Percentiles rank a stretch among this genome's conserved stretches.
phyloP scores from a whole-genome alignment of 2,797 vertebrate species.

The Hemibagrus guttatus region DNA sequence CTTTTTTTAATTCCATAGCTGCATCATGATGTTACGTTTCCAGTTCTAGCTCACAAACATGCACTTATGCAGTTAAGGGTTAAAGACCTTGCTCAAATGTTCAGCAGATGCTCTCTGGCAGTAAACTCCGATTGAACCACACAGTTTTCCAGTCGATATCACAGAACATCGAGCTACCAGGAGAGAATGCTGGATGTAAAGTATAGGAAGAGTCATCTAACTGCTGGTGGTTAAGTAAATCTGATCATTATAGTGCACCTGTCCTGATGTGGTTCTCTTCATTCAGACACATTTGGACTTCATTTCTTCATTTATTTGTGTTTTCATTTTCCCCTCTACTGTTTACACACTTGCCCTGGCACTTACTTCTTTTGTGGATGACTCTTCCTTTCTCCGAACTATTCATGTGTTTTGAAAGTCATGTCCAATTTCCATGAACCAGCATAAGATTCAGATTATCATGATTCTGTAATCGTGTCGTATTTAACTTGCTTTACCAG shows the following conservation, averaged over 20 bases:
- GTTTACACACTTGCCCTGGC: constrained; percentile 68
- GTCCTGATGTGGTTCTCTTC: constrained; percentile 28
- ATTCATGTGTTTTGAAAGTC: background rate
- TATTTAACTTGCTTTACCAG: constrained; percentile 8
- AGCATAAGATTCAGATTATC: background rate
- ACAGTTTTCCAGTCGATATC: background rate
- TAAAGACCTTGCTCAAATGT: background rate
- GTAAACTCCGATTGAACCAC: background rate
- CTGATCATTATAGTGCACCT: constrained; percentile 44
- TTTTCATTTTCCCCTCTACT: constrained; percentile 67
- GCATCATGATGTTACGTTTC: background rate
- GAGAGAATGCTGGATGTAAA: background rate
- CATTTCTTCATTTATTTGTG: constrained; percentile 56
- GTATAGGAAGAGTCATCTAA: background rate
- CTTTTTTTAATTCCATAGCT: too few species aligned
- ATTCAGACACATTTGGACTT: constrained; percentile 66
- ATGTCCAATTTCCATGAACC: background rate
- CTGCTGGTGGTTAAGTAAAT: constrained; percentile 18
- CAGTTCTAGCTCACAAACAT: too few species aligned
- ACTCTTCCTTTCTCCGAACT: background rate
- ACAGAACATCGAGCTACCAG: background rate
- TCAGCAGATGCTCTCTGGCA: background rate
- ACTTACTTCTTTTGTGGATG: constrained; percentile 45
- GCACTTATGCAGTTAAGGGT: too few species aligned
- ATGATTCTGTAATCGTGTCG: background rate